phyloP scores from a whole-genome alignment of 2,888 invertebrate genomes.

The Leptopilina drosophilae region DNA sequence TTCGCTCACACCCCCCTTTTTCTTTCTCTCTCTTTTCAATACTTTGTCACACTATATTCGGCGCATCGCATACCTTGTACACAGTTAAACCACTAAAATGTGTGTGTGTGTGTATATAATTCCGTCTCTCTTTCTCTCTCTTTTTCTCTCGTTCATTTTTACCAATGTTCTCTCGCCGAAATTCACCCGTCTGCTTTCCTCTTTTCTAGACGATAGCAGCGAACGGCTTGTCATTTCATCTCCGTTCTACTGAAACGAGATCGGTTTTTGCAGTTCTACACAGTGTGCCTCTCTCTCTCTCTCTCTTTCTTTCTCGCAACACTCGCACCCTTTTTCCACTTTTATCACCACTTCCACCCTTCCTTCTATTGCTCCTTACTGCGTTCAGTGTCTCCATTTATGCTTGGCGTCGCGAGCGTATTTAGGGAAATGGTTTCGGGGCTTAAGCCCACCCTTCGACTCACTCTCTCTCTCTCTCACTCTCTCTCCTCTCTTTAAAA shows the following conservation, averaged over 20 bases:
- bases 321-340: conserved; percentile 39
- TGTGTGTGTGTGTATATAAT: too few species aligned
- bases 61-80: conserved; percentile 5
- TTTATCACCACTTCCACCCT: conserved; percentile 35
- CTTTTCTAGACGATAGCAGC: conserved; percentile 41
- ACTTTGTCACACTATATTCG: conserved; percentile 38
- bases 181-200: conserved; percentile 33
- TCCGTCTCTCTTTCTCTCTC: conserved; percentile 20
- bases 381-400: conserved; percentile 35
- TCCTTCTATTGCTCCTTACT: conserved; percentile 38
- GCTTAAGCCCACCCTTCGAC: conserved; percentile 28
- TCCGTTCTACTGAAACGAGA: conserved; percentile 56
- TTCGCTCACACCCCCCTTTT: conserved; percentile 17
- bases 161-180: conserved; percentile 16
- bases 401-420: conserved; percentile 38
- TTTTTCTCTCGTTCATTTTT: conserved; percentile 11
- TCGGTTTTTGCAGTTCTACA: conserved; percentile 59
- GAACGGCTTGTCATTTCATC: conserved; percentile 57
- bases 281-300: not conserved
- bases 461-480: too few species aligned
- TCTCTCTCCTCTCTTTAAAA: not conserved
- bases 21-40: not conserved
- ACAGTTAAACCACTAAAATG: conserved; percentile 45
- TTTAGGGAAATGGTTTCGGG: conserved; percentile 41
- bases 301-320: conserved; percentile 26